These are phyloP conservation scores for Aplysia californica DNA, from an alignment of 1,140 invertebrate genomes.

Conservation along the genomic window DNA sequence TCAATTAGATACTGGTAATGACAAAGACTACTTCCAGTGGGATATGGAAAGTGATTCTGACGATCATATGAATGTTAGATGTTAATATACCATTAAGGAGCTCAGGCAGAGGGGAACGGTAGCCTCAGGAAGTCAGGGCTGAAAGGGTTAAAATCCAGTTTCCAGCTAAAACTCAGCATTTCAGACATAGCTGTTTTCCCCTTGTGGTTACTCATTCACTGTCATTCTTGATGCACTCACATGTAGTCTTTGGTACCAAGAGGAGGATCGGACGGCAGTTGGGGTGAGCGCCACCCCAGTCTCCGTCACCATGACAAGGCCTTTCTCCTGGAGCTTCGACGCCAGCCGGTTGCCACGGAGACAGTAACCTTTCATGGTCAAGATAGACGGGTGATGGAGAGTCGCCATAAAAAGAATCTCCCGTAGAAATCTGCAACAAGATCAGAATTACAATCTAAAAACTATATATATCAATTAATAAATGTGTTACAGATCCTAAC, in stretches of 20 bases:
- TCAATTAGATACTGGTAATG: no score
- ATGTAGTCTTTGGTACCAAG: constrained; percentile 15
- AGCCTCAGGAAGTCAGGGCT: no score
- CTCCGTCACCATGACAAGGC: constrained; percentile 38
- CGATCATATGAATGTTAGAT: no score
- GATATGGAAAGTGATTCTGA: no score
- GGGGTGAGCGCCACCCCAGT: constrained; percentile 31
- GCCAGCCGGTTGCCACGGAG: constrained; percentile 41
- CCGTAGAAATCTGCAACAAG: constrained; percentile 27
- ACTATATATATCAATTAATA: not conserved
- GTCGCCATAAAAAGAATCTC: constrained; percentile 37
- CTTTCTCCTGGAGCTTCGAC: constrained; percentile 36
- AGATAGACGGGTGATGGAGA: constrained; percentile 37
- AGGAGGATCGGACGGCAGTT: not conserved
- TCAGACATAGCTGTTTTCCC: no score
- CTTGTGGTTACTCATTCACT: no score
- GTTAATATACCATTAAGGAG: no score
- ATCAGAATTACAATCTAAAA: not conserved
- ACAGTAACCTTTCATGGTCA: constrained; percentile 41
- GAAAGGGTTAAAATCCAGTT: no score
- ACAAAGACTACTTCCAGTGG: no score
- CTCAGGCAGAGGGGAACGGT: no score
- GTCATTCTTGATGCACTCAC: not conserved
- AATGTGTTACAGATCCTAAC: not conserved
- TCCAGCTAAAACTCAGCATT: no score